phyloP scores from a whole-genome alignment of 2,888 invertebrate genomes.

The Thymelicus lineola region DNA sequence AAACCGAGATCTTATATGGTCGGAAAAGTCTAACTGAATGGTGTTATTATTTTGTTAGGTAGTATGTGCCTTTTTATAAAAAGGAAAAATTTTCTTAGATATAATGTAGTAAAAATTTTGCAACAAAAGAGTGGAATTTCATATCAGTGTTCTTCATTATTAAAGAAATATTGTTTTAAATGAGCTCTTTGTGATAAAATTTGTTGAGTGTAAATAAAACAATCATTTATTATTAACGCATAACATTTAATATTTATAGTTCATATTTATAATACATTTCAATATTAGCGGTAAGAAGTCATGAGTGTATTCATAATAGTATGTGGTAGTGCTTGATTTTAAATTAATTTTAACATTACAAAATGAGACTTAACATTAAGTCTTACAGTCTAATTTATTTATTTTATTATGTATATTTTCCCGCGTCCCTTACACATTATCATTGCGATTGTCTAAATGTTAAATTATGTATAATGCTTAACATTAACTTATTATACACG shows the following conservation, averaged over 20 bases:
- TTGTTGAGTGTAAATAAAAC: conserved; percentile 60
- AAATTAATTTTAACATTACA: conserved; percentile 80
- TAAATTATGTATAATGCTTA: conserved; percentile 43
- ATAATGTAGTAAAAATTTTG: too few relatives aligned
- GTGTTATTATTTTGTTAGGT: neutral
- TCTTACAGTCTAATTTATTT: conserved; percentile 50
- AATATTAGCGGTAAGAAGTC: conserved; percentile 84
- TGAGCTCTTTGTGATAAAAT: neutral
- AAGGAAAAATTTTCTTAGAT: too few relatives aligned
- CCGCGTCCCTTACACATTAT: conserved; percentile 57
- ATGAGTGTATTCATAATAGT: conserved; percentile 83
- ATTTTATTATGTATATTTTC: conserved; percentile 66
- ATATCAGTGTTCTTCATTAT: too few relatives aligned
- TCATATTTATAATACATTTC: conserved; percentile 86
- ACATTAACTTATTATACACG: conserved; percentile 67
- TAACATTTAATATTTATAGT: conserved; percentile 88
- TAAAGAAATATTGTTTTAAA: too few relatives aligned
- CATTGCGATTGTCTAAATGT: conserved; percentile 34
- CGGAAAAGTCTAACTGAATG: too few relatives aligned
- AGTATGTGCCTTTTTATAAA: neutral
- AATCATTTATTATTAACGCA: conserved; percentile 87
- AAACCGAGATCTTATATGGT: too few relatives aligned
- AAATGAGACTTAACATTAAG: conserved; percentile 76
- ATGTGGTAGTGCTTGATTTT: conserved; percentile 81
- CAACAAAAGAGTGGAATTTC: too few relatives aligned